These are phyloP conservation scores for Oceanites oceanicus DNA, from an alignment of 2,113 vertebrate species.

Conservation along the genomic window DNA sequence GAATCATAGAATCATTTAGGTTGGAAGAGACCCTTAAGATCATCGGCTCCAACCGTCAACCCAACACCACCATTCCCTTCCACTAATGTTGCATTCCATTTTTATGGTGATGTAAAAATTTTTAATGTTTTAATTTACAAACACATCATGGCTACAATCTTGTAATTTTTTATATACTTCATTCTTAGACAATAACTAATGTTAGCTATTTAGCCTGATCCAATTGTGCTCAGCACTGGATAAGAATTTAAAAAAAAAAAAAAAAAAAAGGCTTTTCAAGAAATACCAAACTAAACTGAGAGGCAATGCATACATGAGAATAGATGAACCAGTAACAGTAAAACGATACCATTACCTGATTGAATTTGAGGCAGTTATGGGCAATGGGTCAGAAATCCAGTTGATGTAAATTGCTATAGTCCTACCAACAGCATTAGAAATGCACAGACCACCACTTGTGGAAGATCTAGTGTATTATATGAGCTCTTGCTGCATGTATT, in stretches of 20 bases:
- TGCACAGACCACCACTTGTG: rapidly evolving
- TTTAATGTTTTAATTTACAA: neutral
- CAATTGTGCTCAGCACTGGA: neutral
- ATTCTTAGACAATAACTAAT: neutral
- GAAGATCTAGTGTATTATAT: neutral
- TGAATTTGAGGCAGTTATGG: neutral
- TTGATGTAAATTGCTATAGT: neutral
- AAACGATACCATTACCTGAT: neutral
- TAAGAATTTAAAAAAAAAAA: neutral
- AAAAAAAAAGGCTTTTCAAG: neutral
- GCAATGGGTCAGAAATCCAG: neutral
- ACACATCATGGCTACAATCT: neutral
- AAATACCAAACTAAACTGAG: neutral
- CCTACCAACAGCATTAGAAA: neutral
- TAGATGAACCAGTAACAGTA: neutral
- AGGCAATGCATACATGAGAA: neutral
- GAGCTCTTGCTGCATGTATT: neutral
- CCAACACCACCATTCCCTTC: neutral
- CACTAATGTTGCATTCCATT: neutral
- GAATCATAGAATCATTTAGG: too few species aligned
- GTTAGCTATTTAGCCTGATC: neutral
- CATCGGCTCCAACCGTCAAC: too few species aligned
- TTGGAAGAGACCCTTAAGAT: too few species aligned
- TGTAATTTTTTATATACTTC: neutral
- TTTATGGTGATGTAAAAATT: neutral